Evolutionary conservation across 2,888 invertebrate genomes (phyloP).

Genomic region (Philereme transversata): DNA sequence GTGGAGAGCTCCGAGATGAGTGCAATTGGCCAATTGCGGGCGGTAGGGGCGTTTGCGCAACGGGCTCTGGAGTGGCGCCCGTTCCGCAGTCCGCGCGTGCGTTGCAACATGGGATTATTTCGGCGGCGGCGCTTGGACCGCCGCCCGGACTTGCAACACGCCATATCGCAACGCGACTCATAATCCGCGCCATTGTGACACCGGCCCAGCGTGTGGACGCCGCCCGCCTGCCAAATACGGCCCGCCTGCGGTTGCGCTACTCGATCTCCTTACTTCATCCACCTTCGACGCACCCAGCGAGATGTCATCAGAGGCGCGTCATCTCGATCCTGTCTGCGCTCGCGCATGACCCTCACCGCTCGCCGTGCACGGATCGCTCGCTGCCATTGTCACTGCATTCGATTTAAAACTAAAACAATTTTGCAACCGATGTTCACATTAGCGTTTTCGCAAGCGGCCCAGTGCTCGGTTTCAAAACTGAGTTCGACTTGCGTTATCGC

Average conservation of each 20-base stretch:
- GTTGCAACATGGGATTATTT: slow-evolving; percentile 83
- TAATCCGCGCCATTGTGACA: slow-evolving; percentile 81
- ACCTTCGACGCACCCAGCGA: slow-evolving; percentile 37
- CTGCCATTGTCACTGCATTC: slow-evolving; percentile 64
- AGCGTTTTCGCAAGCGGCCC: slow-evolving; percentile 84
- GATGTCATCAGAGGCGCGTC: slow-evolving; percentile 47
- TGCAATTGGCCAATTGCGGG: slow-evolving; percentile 72
- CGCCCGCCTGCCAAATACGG: slow-evolving; percentile 75
- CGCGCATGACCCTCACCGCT: slow-evolving; percentile 19
- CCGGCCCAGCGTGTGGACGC: slow-evolving; percentile 55
- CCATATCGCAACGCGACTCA: slow-evolving; percentile 81
- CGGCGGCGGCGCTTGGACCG: slow-evolving; percentile 79
- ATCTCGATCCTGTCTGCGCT: slow-evolving; percentile 34
- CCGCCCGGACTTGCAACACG: slow-evolving; percentile 82
- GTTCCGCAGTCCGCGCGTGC: slow-evolving; percentile 72
- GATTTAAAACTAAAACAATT: slow-evolving; percentile 82
- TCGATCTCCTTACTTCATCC: slow-evolving; percentile 68
- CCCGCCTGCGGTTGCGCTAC: slow-evolving; percentile 62
- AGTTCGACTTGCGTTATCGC: slow-evolving; percentile 81
- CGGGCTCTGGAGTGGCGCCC: slow-evolving; percentile 76
- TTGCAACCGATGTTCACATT: slow-evolving; percentile 84
- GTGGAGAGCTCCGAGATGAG: slow-evolving; percentile 48
- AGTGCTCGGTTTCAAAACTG: slow-evolving; percentile 80
- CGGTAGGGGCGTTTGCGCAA: slow-evolving; percentile 69
- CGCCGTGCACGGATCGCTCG: slow-evolving; percentile 39